Base-by-base conservation (phyloP, 2,888 invertebrate genomes). In the Synanthedon andrenaeformis region DNA sequence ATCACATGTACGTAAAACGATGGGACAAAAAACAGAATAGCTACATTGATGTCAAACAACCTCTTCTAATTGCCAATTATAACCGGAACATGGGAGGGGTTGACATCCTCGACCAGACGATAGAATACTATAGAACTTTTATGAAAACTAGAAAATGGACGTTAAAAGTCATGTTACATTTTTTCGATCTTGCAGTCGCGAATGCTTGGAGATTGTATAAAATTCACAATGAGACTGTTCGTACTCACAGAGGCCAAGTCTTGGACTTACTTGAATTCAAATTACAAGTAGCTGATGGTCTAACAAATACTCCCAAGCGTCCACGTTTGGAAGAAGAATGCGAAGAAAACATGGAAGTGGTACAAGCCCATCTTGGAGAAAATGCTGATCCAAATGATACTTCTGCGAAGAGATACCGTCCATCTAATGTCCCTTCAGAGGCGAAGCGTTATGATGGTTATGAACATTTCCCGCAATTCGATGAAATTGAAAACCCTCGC, bases 111-210 rank as follows among this genome's bases (percentile, higher is more conserved):
- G 62, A 67, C 51, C 63, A 65, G 41, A 51, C 42, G 4, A 61
- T 67, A 55, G 62, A 64, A 51, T 64, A 65, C 49, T 65, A 69
- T 13, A 14, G 65, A 41, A 58, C 65, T 5, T 65, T 63, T 35
- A 65, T 65, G 4, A 70, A 68, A 62, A 67, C 67, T 0, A 60
- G 54, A 50, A 70, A 69, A 53, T 72, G 66, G 65, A 66, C 67
- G 11, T 49, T 70, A 6, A 68, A 66, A 55, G 62, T 66, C 6
- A 52, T 67, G 3, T 54, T 64, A 5, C 63, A 67, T 49, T 63
- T 66, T 56, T 45, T 65, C 4, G 66, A 70, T 56, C 55, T 68
- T 12, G 59, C 61, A 3, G 5, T 64, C 6, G 62, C 59, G 4
- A 67, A 67, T 52, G 53, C 63, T 48, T 67, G 67, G 45, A n/a